Evolutionary conservation across 2,888 invertebrate genomes (phyloP).

Genomic region (Beris chalybata): DNA sequence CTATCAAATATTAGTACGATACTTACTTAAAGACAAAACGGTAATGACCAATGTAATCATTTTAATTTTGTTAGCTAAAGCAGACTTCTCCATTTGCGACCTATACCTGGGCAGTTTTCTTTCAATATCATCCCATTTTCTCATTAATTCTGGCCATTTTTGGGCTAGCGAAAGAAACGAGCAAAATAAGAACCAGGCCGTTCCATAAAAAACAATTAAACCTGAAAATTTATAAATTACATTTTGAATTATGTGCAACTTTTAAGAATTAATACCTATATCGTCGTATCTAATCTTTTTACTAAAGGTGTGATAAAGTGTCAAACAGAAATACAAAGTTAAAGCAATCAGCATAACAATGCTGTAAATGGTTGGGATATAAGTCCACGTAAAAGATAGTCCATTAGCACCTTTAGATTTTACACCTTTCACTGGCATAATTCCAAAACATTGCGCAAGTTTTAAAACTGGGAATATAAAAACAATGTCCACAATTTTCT

Average conservation of each 20-base stretch:
- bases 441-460: constrained; percentile 58
- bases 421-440: constrained; percentile 60
- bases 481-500: no score
- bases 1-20: not conserved
- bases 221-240: constrained; percentile 41
- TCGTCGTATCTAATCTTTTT: constrained; percentile 49
- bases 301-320: constrained; percentile 45
- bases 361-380: constrained; percentile 47
- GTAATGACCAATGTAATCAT: constrained; percentile 57
- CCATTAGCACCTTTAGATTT: constrained; percentile 54
- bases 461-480: constrained; percentile 47
- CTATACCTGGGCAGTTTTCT: constrained; percentile 51
- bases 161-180: constrained; percentile 58
- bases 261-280: constrained; percentile 43
- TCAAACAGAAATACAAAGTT: constrained; percentile 43
- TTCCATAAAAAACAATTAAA: constrained; percentile 50
- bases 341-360: constrained; percentile 43
- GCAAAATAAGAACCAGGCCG: constrained; percentile 44
- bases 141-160: constrained; percentile 59
- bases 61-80: constrained; percentile 54
- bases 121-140: constrained; percentile 58
- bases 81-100: constrained; percentile 48
- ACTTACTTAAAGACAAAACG: constrained; percentile 56
- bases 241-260: not conserved
- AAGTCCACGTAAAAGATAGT: constrained; percentile 52